Conservation (phyloP, 2,113 vertebrate genomes). For the Lycocorax pyrrhopterus region DNA sequence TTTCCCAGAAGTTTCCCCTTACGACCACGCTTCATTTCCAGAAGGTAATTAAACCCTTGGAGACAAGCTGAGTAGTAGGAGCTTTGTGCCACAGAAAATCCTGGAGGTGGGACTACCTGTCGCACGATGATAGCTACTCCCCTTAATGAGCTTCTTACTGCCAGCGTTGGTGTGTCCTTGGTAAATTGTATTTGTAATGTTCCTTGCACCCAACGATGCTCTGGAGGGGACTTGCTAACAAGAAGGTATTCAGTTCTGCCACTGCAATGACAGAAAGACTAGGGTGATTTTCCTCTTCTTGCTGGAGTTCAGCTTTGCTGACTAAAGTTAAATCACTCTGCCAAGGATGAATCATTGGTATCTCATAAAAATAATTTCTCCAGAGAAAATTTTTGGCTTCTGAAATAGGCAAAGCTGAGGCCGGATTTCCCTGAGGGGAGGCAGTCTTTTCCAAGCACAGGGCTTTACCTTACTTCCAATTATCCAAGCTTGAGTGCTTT, state of each 20-base stretch:
- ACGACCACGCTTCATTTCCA: background rate
- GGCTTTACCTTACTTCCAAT: background rate
- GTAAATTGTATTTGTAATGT: background rate
- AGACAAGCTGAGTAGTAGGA: background rate
- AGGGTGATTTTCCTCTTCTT: background rate
- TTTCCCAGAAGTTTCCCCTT: background rate
- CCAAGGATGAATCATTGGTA: background rate
- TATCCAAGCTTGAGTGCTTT: background rate
- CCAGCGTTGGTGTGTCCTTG: background rate
- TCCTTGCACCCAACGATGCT: background rate
- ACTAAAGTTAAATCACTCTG: background rate
- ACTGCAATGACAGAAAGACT: background rate
- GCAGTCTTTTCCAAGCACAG: background rate
- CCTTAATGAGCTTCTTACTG: background rate
- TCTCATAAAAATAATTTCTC: conserved; percentile 14
- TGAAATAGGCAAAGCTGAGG: background rate
- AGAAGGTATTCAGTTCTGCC: background rate
- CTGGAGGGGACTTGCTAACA: conserved; percentile 11
- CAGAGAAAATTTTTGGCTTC: background rate
- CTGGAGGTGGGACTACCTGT: conserved; percentile 35
- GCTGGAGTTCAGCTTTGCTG: conserved; percentile 4
- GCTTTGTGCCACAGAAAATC: conserved; percentile 6
- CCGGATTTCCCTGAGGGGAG: background rate
- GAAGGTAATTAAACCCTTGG: conserved; percentile 17
- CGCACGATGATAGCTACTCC: background rate